Base-by-base conservation (phyloP, 2,797 vertebrate genomes). In the Bradypus variegatus region DNA sequence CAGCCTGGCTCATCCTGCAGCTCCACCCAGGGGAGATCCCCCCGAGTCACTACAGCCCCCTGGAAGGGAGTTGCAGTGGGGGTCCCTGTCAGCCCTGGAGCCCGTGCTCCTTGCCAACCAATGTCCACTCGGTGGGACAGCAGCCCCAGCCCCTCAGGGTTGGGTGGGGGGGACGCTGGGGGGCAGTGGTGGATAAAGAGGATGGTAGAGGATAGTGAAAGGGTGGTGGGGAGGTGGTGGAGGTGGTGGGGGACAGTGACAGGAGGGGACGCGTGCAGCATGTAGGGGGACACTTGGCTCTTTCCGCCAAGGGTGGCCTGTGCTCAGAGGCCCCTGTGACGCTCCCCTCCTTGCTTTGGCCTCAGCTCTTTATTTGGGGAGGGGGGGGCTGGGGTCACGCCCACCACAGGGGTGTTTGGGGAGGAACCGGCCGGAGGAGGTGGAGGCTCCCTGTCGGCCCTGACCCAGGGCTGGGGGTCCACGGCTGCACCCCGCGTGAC, bases 401-500 rank as follows among this genome's bases (percentile, higher is more conserved):
- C 50, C 50, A 50, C 50, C 50, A 38, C n/a, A 72, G 69, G 25
- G 60, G 36, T 38, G 19, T 45, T 45, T 45, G 41, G 41, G 41
- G 41, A 45, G 21, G 70, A 13, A 38, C 70, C 70, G 41, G 36
- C 27, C 10, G 58, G 58, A 21, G 19, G 58, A 58, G 58, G 58
- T 19, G 18, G 58, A 21, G 21, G 58, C 58, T 58, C 58, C 16
- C 19, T 2, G 21, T 8, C 58, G 6, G 8, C 21, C 55, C 55
- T 58, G 55, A 7, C 58, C 41, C 67, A 3, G 11, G 1, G 21
- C 8, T 6, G 8, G 33, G 18, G 33, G 50, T 2, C 50, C 31
- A 8, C 38, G 9, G 27, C 75, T 48, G 38, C 25, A 19, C 2
- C 36, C 62, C 0, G 3, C 38, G 8, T 3, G 8, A 9, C 21